Percentiles rank a stretch among this genome's conserved stretches.
Evolutionary conservation across 2,113 vertebrate species (phyloP).

Genomic region (Bufo gargarizans): DNA sequence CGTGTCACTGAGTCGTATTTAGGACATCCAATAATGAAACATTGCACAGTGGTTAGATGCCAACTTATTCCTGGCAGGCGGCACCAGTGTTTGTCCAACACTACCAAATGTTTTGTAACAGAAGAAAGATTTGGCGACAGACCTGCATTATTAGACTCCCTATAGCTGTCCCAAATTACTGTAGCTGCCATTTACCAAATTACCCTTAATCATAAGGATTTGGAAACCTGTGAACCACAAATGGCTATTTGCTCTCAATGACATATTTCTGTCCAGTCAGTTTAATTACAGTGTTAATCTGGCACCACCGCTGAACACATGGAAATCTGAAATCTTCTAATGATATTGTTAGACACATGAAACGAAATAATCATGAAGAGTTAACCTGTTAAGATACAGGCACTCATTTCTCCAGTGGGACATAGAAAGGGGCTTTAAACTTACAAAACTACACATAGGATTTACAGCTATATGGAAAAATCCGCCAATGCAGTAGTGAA

Average conservation of each 20-base stretch:
- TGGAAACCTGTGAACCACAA: conserved; percentile 20
- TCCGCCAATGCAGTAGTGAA: background rate
- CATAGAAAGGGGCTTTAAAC: background rate
- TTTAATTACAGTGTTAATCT: conserved; percentile 13
- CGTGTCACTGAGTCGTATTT: background rate
- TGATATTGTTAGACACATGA: background rate
- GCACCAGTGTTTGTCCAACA: conserved; percentile 33
- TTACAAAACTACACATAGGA: background rate
- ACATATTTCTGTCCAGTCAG: conserved; percentile 38
- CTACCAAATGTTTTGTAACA: conserved; percentile 52
- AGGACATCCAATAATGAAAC: background rate
- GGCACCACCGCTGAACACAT: background rate
- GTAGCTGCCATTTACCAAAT: conserved; percentile 37
- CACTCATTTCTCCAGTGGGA: background rate
- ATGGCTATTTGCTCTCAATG: conserved; percentile 19
- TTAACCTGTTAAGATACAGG: background rate
- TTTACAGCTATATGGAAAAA: background rate
- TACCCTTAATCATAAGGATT: conserved; percentile 42
- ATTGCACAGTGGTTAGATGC: background rate
- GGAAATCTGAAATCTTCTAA: background rate
- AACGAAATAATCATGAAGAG: background rate
- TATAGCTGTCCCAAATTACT: background rate
- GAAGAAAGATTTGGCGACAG: conserved; percentile 29
- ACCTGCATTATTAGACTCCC: conserved; percentile 8
- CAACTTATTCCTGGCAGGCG: conserved; percentile 39